A percentile compares a stretch with the other conserved stretches of the same genome.
Conservation (phyloP, 2,113 vertebrate species). For the Vireo altiloquus region DNA sequence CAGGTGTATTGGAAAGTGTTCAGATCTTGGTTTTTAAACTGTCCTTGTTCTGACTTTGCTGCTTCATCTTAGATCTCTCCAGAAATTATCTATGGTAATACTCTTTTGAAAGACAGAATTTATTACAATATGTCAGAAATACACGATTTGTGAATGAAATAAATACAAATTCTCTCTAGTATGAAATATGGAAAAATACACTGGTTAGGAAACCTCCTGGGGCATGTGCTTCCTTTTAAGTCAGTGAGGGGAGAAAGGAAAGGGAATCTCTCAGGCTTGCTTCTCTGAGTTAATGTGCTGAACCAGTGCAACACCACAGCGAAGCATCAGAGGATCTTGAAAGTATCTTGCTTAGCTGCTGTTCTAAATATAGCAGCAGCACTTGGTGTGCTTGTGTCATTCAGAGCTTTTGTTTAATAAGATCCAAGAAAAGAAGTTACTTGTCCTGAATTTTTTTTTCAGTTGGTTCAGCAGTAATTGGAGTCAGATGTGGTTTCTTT, state of each 20-base stretch:
- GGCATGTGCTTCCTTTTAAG: neutral
- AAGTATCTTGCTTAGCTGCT: constrained; percentile 44
- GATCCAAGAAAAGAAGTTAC: neutral
- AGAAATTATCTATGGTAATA: neutral
- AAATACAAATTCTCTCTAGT: neutral
- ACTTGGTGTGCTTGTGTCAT: constrained; percentile 4
- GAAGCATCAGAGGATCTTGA: constrained; percentile 38
- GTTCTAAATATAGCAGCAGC: constrained; percentile 64
- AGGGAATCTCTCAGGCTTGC: neutral
- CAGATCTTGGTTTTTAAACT: neutral
- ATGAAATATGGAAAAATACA: neutral
- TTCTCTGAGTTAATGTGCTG: constrained; percentile 8
- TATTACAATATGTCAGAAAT: neutral
- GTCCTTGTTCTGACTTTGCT: neutral
- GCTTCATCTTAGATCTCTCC: neutral
- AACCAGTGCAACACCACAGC: neutral
- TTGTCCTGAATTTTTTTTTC: neutral
- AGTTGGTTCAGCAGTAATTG: neutral
- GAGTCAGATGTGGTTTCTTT: neutral
- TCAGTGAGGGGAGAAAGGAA: neutral
- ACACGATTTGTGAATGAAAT: neutral
- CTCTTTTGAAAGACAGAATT: neutral
- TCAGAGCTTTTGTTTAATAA: constrained; percentile 10
- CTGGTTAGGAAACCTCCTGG: neutral
- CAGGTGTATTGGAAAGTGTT: neutral